Evolutionary conservation across 2,113 vertebrate species (phyloP), one percentile per base, ranked within the genome.

Genomic region (Loxodonta africana): DNA sequence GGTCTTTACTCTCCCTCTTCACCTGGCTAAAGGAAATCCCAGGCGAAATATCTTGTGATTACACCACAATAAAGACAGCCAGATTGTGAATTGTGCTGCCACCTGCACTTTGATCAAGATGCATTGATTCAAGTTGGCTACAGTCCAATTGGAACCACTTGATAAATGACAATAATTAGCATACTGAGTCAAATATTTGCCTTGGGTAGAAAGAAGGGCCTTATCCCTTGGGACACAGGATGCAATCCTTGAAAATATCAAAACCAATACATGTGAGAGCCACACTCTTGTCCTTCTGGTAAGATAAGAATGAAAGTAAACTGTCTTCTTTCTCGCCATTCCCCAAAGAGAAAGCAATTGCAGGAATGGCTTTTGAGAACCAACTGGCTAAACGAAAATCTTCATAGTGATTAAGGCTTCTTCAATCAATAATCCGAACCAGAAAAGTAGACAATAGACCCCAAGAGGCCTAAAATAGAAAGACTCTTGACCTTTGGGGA

Each of bases 401-500:
- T 87, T 83, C 65, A 90, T 60, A 15, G 86, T 81, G 28, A 67
- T 41, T 83, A 76, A 93, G 94, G 37, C n/a, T 67, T 78, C 90
- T 89, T 33, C 28, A 71, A 62, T 93, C 46, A 62, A 60, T 51
- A 80, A 89, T 14, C 26, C 33, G 44, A 78, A 74, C 53, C 46
- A 89, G 53, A 67, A 71, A 93, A 85, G 41, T 20, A 89, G 57
- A 89, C 14, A n/a, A 62, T 0, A 48, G 25, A 44, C 0, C 14
- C 15, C 33, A 18, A n/a, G 95, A 92, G 44, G n/a, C 76, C 30
- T 48, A 30, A 95, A 80, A 87, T 74, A 65, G 80, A 83, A 92
- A 96, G n/a, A 89, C 28, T 46, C 37, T 0, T 41, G 21, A 21
- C 26, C 51, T 91, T 76, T 63, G 41, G 51, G n/a, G 1, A 90